Conservation (phyloP, 2,797 vertebrate genomes). For the Hydrocynus forskahlii region DNA sequence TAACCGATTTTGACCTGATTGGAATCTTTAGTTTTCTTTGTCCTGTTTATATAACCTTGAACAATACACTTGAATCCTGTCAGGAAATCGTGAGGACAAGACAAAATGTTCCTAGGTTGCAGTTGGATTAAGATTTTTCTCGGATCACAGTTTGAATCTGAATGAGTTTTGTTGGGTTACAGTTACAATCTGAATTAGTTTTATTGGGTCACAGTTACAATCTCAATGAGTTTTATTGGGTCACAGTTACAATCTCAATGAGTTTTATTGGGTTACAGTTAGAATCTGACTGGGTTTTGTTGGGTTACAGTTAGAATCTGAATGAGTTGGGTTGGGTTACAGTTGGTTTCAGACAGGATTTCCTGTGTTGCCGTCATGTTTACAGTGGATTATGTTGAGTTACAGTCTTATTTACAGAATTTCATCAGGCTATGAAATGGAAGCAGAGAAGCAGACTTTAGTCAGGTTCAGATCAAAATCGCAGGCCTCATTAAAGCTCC, state of each 20-base stretch:
- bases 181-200: neutral
- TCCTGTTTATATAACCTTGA: neutral
- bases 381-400: neutral
- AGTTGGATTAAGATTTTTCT: neutral
- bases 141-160: too few relatives aligned
- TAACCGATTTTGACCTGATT: neutral
- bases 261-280: neutral
- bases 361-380: neutral
- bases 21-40: neutral
- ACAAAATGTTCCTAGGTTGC: too few relatives aligned
- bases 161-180: neutral
- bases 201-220: neutral
- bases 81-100: too few relatives aligned
- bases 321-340: neutral
- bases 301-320: neutral
- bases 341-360: neutral
- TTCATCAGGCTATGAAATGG: neutral
- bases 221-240: neutral
- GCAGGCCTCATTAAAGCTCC: neutral
- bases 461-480: neutral
- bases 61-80: neutral
- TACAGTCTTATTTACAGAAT: neutral
- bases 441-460: neutral
- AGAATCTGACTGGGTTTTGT: neutral
- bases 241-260: neutral